Percentiles rank a stretch among this genome's conserved stretches.
phyloP scores from a whole-genome alignment of 2,888 invertebrate species.

The Cheilosia vulpina region DNA sequence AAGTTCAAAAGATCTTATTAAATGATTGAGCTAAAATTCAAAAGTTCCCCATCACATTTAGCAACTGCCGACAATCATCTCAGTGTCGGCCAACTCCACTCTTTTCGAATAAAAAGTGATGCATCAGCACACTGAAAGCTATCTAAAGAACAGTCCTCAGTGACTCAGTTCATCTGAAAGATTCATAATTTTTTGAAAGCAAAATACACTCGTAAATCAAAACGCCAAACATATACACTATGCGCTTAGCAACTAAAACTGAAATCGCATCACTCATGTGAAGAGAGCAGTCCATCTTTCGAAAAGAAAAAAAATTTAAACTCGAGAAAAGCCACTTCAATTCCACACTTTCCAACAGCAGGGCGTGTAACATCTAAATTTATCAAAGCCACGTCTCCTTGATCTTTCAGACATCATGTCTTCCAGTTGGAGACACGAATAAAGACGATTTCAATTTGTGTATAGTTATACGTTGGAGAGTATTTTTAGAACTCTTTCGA shows the following conservation, averaged over 20 bases:
- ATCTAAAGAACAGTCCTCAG: not conserved
- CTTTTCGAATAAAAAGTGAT: no score
- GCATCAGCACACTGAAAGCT: not conserved
- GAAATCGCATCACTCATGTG: not conserved
- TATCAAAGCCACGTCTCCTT: conserved; percentile 17
- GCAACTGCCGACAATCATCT: no score
- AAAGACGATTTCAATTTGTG: conserved; percentile 2
- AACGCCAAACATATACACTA: not conserved
- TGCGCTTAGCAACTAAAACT: not conserved
- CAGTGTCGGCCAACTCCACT: no score
- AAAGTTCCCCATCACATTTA: no score
- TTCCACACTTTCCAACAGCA: not conserved
- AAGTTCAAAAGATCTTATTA: no score
- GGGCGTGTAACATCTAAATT: conserved; percentile 32
- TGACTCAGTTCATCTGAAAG: not conserved
- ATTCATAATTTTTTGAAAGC: not conserved
- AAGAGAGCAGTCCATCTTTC: not conserved
- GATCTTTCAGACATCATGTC: conserved; percentile 56
- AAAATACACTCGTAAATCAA: not conserved
- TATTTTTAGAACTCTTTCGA: conserved; percentile 54
- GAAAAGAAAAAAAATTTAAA: not conserved
- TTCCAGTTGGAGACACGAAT: conserved; percentile 59
- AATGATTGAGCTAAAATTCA: no score
- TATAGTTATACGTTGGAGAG: not conserved
- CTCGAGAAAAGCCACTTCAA: not conserved